These are phyloP conservation scores for Aurelia aurita DNA, from an alignment of 30 jellyfish, hydroid and myxozoan species.

Conservation along the genomic window DNA sequence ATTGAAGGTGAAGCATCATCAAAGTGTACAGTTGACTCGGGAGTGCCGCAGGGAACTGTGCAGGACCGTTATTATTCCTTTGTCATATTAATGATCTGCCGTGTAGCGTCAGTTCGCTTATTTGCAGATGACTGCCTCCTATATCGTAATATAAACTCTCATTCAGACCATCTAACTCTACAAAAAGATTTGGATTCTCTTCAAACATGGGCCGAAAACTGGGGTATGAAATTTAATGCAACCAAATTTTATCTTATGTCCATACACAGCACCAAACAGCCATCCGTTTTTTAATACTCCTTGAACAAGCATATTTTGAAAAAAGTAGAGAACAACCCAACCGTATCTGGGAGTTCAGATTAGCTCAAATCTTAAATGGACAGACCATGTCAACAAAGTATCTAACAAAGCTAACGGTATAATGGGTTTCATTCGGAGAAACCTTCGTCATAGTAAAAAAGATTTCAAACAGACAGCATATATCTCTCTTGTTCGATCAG, in stretches of 20 bases:
- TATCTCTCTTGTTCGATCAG: background rate
- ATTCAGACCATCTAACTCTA: constrained; percentile 7
- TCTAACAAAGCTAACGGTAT: background rate
- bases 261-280: constrained; percentile 3
- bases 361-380: background rate
- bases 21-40: background rate
- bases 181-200: constrained; percentile 1
- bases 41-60: constrained; percentile 35
- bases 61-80: constrained; percentile 5
- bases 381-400: background rate
- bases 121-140: constrained; percentile 11
- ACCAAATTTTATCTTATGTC: constrained; percentile 4
- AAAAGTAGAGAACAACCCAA: background rate
- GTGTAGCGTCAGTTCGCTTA: constrained; percentile 5
- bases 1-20: background rate
- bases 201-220: constrained; percentile 1
- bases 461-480: constrained; percentile 17
- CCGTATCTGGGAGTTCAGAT: background rate
- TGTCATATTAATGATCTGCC: constrained; percentile 7
- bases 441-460: constrained; percentile 1
- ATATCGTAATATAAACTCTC: constrained; percentile 8
- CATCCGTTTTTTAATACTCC: constrained; percentile 5
- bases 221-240: background rate
- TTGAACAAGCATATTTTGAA: constrained; percentile 14
- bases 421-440: constrained; percentile 18